Evolutionary conservation across 1,140 invertebrate species (phyloP).

Genomic region (Maniola jurtina): DNA sequence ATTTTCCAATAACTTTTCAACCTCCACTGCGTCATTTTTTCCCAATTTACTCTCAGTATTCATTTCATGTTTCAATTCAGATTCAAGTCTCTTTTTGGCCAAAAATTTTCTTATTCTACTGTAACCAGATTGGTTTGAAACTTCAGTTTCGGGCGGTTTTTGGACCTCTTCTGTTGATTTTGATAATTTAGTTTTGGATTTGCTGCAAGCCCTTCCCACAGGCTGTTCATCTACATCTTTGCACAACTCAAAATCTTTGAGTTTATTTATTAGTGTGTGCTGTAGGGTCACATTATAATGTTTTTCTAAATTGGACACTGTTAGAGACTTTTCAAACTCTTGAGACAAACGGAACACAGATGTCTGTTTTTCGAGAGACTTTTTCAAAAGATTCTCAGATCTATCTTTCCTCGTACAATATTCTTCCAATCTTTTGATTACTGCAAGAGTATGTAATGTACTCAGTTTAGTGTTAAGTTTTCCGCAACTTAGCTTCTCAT

Average conservation of each 20-base stretch:
- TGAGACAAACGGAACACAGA: conserved; percentile 35
- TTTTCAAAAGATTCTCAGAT: conserved; percentile 34
- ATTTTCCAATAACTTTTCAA: background rate
- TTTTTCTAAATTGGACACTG: conserved; percentile 39
- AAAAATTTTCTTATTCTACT: conserved; percentile 37
- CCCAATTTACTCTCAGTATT: background rate
- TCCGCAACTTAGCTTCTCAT: conserved; percentile 38
- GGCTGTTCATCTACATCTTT: conserved; percentile 54
- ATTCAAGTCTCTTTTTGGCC: conserved; percentile 9
- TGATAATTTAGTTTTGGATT: conserved; percentile 12
- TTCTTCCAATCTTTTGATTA: conserved; percentile 43
- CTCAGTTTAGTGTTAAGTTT: conserved; percentile 45
- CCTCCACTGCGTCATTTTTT: background rate
- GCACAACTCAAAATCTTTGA: conserved; percentile 49
- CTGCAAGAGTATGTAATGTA: conserved; percentile 28
- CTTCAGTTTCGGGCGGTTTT: conserved; percentile 4
- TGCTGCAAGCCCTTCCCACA: conserved; percentile 35
- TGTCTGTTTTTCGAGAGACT: conserved; percentile 42
- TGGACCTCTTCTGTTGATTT: background rate
- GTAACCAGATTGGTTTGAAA: conserved; percentile 26
- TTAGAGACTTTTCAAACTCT: conserved; percentile 38
- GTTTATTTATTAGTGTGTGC: conserved; percentile 41
- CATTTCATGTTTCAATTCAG: background rate
- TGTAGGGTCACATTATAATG: conserved; percentile 36
- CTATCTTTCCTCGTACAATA: conserved; percentile 27